Conservation (phyloP, 2,888 invertebrate species). For the Eupithecia exiguata region DNA sequence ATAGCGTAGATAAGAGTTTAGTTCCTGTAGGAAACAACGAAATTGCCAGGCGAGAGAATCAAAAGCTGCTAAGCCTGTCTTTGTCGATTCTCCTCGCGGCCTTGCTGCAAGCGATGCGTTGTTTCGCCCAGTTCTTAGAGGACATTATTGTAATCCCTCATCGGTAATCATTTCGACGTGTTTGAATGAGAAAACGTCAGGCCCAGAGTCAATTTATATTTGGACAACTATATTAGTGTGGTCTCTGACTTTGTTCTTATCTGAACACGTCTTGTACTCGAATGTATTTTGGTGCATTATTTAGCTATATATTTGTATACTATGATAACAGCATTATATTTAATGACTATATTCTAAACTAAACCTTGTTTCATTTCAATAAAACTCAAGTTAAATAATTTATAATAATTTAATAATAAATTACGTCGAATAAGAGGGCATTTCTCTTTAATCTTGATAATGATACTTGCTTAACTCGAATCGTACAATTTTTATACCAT, state of each 20-base stretch:
- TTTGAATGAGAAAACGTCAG: slow-evolving; percentile 34
- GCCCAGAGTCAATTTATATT: slow-evolving; percentile 31
- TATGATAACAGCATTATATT: slow-evolving; percentile 64
- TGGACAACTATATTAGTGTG: slow-evolving; percentile 42
- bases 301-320: slow-evolving; percentile 58
- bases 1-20: slow-evolving; percentile 63
- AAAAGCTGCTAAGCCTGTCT: slow-evolving; percentile 84
- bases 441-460: slow-evolving; percentile 2
- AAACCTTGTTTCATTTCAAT: slow-evolving; percentile 55
- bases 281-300: slow-evolving; percentile 74
- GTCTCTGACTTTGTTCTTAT: slow-evolving; percentile 28
- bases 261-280: slow-evolving; percentile 55
- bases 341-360: slow-evolving; percentile 67
- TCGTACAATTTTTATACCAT: background rate
- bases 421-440: slow-evolving; percentile 67
- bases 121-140: slow-evolving; percentile 85
- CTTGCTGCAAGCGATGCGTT: slow-evolving; percentile 85
- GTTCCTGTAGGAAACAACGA: slow-evolving; percentile 78
- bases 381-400: slow-evolving; percentile 30
- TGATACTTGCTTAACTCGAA: background rate
- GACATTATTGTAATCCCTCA: slow-evolving; percentile 83
- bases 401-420: slow-evolving; percentile 80
- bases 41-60: slow-evolving; percentile 72
- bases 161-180: slow-evolving; percentile 60
- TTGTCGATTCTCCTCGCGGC: slow-evolving; percentile 85